A percentile compares a stretch with the other conserved stretches of the same genome.
These are phyloP conservation scores for Cephus spinipes DNA, from an alignment of 2,888 invertebrate genomes.

Conservation along the genomic window DNA sequence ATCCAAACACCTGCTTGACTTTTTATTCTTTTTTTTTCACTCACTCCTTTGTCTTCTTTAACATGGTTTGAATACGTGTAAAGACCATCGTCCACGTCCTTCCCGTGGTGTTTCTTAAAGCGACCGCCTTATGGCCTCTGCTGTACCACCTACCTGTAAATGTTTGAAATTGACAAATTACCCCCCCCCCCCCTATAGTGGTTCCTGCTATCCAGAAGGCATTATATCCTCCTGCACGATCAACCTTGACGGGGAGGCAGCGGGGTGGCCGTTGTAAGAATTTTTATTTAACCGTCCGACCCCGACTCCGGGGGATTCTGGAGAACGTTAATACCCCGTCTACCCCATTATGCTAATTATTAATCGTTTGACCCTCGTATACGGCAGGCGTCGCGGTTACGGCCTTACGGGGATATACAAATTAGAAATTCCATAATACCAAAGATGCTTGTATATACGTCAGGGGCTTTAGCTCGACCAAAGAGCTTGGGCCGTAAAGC, in stretches of 20 bases:
- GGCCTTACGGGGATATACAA: slow-evolving; percentile 18
- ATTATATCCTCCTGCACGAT: not conserved
- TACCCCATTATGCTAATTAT: slow-evolving; percentile 31
- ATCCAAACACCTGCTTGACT: not conserved
- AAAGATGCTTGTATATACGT: not conserved
- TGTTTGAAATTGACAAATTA: not conserved
- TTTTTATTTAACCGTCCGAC: slow-evolving; percentile 7
- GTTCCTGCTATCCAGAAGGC: not conserved
- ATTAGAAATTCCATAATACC: slow-evolving; percentile 13
- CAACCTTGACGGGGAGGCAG: not conserved
- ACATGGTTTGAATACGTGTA: not conserved
- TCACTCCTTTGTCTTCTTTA: not conserved
- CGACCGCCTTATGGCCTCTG: not conserved
- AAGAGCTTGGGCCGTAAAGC: not conserved
- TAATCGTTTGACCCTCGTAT: slow-evolving; percentile 25
- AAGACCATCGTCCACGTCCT: not conserved
- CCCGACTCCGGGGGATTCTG: slow-evolving; percentile 4
- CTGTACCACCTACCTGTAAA: not conserved
- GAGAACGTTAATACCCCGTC: slow-evolving; percentile 18
- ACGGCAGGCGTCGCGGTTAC: slow-evolving; percentile 6
- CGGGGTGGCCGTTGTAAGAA: slow-evolving; percentile 3
- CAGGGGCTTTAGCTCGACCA: not conserved
- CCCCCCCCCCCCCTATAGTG: not conserved
- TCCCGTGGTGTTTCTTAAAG: not conserved
- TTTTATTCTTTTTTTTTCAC: not conserved